Evolutionary conservation across 2,888 invertebrate species (phyloP), one percentile per base, ranked within the genome.

Genomic region (Plemyria rubiginata): DNA sequence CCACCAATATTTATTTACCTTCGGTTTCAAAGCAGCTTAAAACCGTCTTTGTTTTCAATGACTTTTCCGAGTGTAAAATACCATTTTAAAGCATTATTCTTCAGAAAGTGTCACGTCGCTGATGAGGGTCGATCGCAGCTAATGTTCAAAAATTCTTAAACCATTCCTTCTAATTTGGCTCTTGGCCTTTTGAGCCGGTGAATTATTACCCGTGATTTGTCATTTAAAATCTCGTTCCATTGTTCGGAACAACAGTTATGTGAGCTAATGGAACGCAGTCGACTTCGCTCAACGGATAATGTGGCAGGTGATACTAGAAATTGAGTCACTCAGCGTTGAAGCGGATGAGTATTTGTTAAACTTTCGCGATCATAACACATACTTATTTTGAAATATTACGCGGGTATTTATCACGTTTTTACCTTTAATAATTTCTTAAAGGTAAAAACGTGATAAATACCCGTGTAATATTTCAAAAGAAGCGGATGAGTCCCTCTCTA

Each of bases 81-180:
- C 41, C 45, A 38, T 58, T 58, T 28, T 13, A 40, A 50, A 51
- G 13, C 55, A 40, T 38, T 52, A 38, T 32, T 46, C 16, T 13
- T 38, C 57, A 45, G 16, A 28, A 49, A 60, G 22, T 54, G 60
- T 54, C 60, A 60, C n/a, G 29, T 16, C 52, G 11, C 12, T 60
- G 54, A 60, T 54, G 43, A 60, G 60, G 54, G 53, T 54, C 54
- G 80, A 81, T 81, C 78, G 80, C 74, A 68, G 76, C 63, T 76
- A 82, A 83, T 78, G 78, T 76, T 81, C 80, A 78, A 82, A 85
- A 86, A 81, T 77, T 77, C 59, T 56, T 40, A 38, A 38, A 52
- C 56, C 22, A 49, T 53, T 60, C 65, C 64, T 62, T 62, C 65
- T 84, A 86, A 86, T 86, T 86, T 86, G 77, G 77, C 75, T 74